Conservation (phyloP, 2,888 invertebrate genomes). For the Cataglyphis cursor region DNA sequence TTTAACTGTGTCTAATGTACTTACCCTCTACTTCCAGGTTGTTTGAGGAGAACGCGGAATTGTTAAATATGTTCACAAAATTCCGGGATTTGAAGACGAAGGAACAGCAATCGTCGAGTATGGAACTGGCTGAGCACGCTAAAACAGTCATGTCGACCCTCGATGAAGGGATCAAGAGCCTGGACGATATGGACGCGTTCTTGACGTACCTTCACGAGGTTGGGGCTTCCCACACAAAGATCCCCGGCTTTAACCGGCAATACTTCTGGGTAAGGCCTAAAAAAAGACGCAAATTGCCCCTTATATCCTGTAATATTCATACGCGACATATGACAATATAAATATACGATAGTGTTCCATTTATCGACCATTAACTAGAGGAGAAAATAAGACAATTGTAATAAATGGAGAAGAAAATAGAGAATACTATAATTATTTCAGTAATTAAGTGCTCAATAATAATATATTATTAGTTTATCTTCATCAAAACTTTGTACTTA, state of each 20-base stretch:
- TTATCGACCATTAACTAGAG: conserved; percentile 25
- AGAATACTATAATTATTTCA: neutral
- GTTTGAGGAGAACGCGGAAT: conserved; percentile 94
- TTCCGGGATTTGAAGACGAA: conserved; percentile 93
- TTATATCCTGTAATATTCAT: neutral
- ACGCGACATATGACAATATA: neutral
- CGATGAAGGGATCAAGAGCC: conserved; percentile 95
- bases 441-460: neutral
- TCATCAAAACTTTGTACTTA: neutral
- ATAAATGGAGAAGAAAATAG: neutral
- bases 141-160: conserved; percentile 96
- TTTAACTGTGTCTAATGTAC: neutral
- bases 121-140: conserved; percentile 95
- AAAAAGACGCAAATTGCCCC: conserved; percentile 10
- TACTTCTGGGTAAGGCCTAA: conserved; percentile 94
- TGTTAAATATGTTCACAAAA: conserved; percentile 93
- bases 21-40: conserved; percentile 89
- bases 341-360: neutral
- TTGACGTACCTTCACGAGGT: conserved; percentile 94
- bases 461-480: neutral
- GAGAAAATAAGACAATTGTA: conserved; percentile 27
- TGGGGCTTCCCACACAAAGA: conserved; percentile 93
- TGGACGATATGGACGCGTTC: conserved; percentile 95
- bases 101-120: conserved; percentile 93
- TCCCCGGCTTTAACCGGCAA: conserved; percentile 94